Base-by-base conservation (phyloP, 2,113 vertebrate genomes). In the Pongo abelii region DNA sequence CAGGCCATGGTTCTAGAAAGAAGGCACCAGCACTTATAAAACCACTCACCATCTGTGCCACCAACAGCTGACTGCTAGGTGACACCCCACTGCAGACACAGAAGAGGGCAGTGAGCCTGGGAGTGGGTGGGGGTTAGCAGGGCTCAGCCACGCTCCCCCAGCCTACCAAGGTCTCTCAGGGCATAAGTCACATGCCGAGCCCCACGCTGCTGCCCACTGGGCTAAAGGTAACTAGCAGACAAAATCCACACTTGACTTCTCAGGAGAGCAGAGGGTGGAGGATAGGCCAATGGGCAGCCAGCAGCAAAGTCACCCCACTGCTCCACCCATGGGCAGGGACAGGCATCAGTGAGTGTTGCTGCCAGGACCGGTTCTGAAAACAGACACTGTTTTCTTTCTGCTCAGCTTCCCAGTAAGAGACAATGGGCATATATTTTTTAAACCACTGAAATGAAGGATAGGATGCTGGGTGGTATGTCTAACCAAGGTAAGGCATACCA, bases 191-290 rank as follows among this genome's bases (percentile, higher is more conserved):
- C 98, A 98, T 99, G 98, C 80, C 89, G 46, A 57, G 86, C 1
- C 80, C 97, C 74, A 75, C 17, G 85, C 93, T 94, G 95, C 97
- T 98, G 98, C 98, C 99, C 98, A 99, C 93, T 98, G 98, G 99
- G 99, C 97, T 98, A 99, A 99, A 99, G 99, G 99, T 99, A 98
- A 99, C 98, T 98, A 94, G 97, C 95, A 96, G 98, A 97, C 99
- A 97, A 89, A 25, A 97, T 98, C 98, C 98, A 98, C 98, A 99
- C 96, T 97, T 99, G 99, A 99, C 98, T 98, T 98, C 98, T 77
- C 94, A 95, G 95, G 90, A 92, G 92, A 96, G 64, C 70, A 79
- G 90, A 96, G 75, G 92, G 97, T 97, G 97, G 74, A 97, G 92
- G 87, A 98, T 91, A 95, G 98, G 98, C 99, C 99, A 99, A 99